phyloP scores from a whole-genome alignment of 2,888 invertebrate species.

The Gastracanthus pulcherrimus region DNA sequence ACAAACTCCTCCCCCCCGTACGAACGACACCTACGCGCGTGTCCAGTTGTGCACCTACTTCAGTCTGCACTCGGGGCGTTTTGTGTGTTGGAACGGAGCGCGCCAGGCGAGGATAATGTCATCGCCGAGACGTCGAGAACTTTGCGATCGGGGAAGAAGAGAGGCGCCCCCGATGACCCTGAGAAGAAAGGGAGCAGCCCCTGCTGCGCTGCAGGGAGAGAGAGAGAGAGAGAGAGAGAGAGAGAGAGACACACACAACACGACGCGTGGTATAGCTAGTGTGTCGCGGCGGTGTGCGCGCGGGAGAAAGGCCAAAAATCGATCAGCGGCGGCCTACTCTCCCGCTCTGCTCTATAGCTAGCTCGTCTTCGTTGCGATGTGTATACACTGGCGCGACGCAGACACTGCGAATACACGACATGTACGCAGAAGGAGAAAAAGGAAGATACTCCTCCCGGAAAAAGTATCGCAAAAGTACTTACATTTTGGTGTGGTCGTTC shows the following conservation, averaged over 20 bases:
- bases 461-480: slow-evolving; percentile 6
- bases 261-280: background rate
- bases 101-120: slow-evolving; percentile 2
- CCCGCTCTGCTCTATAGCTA: too few species aligned
- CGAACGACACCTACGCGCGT: background rate
- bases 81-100: background rate
- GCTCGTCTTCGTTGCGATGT: too few species aligned
- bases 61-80: background rate
- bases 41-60: too few species aligned
- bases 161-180: slow-evolving; percentile 30
- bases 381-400: background rate
- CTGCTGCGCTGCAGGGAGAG: background rate
- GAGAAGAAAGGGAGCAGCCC: background rate
- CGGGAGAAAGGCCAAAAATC: slow-evolving; percentile 54
- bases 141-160: background rate
- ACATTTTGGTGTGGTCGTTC: slow-evolving; percentile 50
- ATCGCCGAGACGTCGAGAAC: background rate
- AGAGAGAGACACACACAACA: background rate
- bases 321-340: slow-evolving; percentile 41
- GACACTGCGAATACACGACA: background rate
- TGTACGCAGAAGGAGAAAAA: background rate
- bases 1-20: background rate
- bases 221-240: background rate
- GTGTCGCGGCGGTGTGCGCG: slow-evolving; percentile 5
- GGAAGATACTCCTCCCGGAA: background rate